A percentile compares a stretch with the other conserved stretches of the same genome.
Evolutionary conservation across 2,888 invertebrate species (phyloP).

Genomic region (Xanthorhoe spadicearia): DNA sequence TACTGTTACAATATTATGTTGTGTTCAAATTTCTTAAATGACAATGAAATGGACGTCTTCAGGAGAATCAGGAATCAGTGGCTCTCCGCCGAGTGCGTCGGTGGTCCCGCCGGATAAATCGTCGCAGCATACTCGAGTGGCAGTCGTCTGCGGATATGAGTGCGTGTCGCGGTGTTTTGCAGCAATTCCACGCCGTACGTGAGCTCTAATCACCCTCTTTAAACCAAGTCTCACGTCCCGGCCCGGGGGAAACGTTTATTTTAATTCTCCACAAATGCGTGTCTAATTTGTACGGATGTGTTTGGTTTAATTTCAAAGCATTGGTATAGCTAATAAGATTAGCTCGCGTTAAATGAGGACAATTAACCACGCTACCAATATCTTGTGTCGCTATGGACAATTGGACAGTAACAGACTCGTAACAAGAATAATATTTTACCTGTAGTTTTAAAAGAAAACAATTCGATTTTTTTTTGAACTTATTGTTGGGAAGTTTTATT

Average conservation of each 20-base stretch:
- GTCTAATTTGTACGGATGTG: constrained; percentile 73
- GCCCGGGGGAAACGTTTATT: constrained; percentile 70
- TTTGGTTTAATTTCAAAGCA: constrained; percentile 72
- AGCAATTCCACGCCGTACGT: constrained; percentile 66
- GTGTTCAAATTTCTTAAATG: neutral
- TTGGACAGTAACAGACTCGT: constrained; percentile 4
- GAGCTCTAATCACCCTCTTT: constrained; percentile 76
- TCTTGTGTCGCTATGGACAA: constrained; percentile 17
- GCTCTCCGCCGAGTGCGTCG: neutral
- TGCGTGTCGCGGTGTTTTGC: constrained; percentile 63
- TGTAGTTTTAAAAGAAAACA: too few species aligned
- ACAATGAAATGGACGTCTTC: neutral
- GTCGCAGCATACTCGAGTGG: constrained; percentile 48
- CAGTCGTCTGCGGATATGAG: constrained; percentile 52
- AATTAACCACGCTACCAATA: constrained; percentile 39
- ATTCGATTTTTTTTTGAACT: too few species aligned
- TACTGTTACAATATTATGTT: neutral
- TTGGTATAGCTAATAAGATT: constrained; percentile 56
- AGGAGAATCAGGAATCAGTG: neutral
- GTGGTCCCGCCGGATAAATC: constrained; percentile 46
- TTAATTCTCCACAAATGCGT: constrained; percentile 77
- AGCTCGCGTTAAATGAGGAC: constrained; percentile 40
- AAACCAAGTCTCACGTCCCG: constrained; percentile 70
- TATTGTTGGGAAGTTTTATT: too few species aligned
- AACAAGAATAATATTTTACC: neutral